A percentile compares a stretch with the other conserved stretches of the same genome.
Conservation (phyloP, 2,113 vertebrate genomes). For the Sylvia atricapilla region DNA sequence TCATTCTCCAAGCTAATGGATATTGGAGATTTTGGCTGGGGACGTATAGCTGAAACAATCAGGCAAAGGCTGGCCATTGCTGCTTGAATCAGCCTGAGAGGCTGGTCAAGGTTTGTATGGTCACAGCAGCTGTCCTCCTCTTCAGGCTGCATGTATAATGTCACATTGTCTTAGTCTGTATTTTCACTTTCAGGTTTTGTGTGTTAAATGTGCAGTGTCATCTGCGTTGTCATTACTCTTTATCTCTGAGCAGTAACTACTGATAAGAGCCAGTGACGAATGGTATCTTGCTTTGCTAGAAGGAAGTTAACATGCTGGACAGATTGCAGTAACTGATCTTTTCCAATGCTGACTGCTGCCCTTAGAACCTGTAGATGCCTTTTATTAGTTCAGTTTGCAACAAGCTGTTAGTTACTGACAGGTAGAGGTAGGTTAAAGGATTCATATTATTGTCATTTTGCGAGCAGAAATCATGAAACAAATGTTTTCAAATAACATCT, state of each 20-base stretch:
- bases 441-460: neutral
- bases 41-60: neutral
- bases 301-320: neutral
- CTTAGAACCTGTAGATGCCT: neutral
- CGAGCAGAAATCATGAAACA: neutral
- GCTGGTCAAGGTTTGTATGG: neutral
- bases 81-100: neutral
- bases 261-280: neutral
- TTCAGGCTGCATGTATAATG: neutral
- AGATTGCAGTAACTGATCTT: neutral
- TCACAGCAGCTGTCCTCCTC: neutral
- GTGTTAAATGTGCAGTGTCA: neutral
- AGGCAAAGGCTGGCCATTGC: neutral
- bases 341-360: neutral
- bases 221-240: accelerated
- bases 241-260: neutral
- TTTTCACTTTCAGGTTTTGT: neutral
- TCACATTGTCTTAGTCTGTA: neutral
- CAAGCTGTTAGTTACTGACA: neutral
- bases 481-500: neutral
- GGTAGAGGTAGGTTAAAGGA: neutral
- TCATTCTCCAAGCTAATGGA: neutral
- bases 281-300: neutral
- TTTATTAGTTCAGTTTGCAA: neutral
- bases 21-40: neutral